Evolutionary conservation across 2,113 vertebrate genomes (phyloP).

Genomic region (Brienomyrus brachyistius): DNA sequence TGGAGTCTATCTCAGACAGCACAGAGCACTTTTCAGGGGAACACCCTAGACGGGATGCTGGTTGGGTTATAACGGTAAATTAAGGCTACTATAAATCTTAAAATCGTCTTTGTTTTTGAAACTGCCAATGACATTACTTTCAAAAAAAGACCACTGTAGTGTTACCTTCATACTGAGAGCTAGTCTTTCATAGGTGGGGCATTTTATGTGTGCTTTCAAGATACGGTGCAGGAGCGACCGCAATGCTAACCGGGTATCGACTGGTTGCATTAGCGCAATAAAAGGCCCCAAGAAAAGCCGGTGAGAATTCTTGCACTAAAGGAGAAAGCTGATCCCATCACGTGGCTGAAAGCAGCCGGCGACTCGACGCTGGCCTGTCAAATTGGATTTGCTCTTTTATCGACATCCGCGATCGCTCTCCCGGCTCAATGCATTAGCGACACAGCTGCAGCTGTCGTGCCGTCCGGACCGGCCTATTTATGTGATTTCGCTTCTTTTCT

Average conservation of each 20-base stretch:
- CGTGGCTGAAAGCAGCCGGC: not conserved
- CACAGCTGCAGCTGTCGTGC: not conserved
- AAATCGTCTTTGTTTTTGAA: not conserved
- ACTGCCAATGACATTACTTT: not conserved
- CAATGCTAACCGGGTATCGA: slow-evolving; percentile 7
- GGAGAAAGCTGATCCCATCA: slow-evolving; percentile 4
- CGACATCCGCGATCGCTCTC: not conserved
- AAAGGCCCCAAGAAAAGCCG: not conserved
- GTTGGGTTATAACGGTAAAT: not conserved
- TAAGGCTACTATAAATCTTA: not conserved
- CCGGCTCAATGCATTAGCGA: not conserved
- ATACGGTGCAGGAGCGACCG: no score
- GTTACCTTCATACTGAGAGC: not conserved
- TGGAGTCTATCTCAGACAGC: not conserved
- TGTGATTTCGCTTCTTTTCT: not conserved
- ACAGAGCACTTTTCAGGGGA: not conserved
- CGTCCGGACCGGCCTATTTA: not conserved
- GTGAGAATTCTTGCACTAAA: slow-evolving; percentile 11
- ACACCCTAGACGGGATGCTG: not conserved
- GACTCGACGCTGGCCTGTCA: not conserved
- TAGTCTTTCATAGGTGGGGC: not conserved
- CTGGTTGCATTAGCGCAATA: slow-evolving; percentile 11
- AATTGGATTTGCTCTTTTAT: not conserved
- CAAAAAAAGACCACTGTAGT: not conserved
- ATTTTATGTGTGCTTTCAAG: not conserved